Evolutionary conservation across 2,113 vertebrate species (phyloP), one percentile per base, ranked within the genome.

Genomic region (Agapornis roseicollis): DNA sequence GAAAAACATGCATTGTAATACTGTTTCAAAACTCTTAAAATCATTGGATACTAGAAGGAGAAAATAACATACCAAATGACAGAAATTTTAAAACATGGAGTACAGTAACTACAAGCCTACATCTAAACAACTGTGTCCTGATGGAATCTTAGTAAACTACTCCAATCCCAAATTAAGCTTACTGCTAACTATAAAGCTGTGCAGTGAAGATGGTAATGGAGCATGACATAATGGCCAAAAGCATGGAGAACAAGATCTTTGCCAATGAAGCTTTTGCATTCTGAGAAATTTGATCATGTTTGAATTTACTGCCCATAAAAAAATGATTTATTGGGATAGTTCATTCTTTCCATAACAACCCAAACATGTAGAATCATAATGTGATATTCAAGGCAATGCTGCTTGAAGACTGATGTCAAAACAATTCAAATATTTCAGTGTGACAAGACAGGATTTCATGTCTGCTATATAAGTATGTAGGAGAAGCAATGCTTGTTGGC

Each of bases 271-370:
- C 37, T 90, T 93, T 88, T 88, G 64, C 76, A 78, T 95, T 56
- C 35, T 83, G 52, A 73, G 76, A 93, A 90, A 84, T 72, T 85
- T 92, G 85, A 84, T 90, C 69, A 81, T 56, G 64, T 94, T 94
- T 90, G 82, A 96, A 90, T 96, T 96, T 95, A 93, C 72, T 92
- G 65, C 85, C 82, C 80, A 76, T 93, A 90, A 94, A 94, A 44
- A 87, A 19, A 81, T n/a, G 72, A 96, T 95, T 93, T 94, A 96
- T 94, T 69, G 53, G 12, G 24, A 13, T 88, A 74, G 76, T 37
- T 85, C 55, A 31, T 90, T 88, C 69, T 80, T 96, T 91, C 72
- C 76, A 37, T 56, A 84, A 85, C 82, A 95, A 93, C 64, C 24
- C 60, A 81, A 96, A 96, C 41, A 71, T n/a, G 79, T 47, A 78